Evolutionary conservation across 1,140 invertebrate genomes (phyloP).

Genomic region (Sogatella furcifera): DNA sequence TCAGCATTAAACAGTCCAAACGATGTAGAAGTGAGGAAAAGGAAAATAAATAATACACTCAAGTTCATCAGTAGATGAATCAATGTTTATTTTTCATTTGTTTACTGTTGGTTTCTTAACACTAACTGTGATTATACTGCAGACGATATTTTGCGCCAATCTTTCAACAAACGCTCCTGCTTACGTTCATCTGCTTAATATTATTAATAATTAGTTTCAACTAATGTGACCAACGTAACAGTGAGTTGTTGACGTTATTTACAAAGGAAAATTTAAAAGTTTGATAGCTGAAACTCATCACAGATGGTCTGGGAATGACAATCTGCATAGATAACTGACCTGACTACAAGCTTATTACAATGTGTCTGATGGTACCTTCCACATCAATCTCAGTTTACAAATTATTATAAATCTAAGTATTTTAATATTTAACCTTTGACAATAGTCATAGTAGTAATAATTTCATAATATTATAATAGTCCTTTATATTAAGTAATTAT

Average conservation of each 20-base stretch:
- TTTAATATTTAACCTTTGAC: no score
- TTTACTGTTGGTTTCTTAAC: neutral
- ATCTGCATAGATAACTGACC: neutral
- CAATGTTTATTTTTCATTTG: neutral
- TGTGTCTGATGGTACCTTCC: no score
- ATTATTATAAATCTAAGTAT: neutral
- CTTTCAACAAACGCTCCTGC: neutral
- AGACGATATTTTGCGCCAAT: neutral
- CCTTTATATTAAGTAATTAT: neutral
- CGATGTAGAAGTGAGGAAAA: neutral
- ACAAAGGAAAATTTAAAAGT: neutral
- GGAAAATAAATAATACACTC: neutral
- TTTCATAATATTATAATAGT: neutral
- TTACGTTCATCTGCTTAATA: neutral
- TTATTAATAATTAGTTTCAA: neutral
- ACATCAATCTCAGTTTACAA: no score
- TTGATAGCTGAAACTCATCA: neutral
- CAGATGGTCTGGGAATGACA: neutral
- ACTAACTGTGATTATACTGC: constrained; percentile 1
- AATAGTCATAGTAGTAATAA: neutral
- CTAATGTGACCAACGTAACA: constrained; percentile 2
- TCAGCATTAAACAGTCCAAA: no score
- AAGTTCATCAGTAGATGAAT: neutral
- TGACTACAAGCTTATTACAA: constrained; percentile 4
- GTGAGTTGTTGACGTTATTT: neutral